Conservation (phyloP, 2,797 vertebrate species). For the Enteromius argenteus region DNA sequence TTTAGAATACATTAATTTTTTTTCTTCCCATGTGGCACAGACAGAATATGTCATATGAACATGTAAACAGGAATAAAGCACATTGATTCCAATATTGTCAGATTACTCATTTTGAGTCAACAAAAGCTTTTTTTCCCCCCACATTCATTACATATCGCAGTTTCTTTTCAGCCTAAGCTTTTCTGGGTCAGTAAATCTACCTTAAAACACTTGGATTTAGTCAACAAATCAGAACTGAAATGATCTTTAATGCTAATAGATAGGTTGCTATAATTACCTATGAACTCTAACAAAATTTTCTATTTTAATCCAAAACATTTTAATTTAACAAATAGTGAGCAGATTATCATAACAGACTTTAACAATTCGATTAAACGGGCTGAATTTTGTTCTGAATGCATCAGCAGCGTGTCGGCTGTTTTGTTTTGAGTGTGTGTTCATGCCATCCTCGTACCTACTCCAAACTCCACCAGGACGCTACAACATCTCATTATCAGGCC, state of each 20-base stretch:
- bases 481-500: slow-evolving; percentile 73
- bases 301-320: neutral
- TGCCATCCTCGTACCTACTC: slow-evolving; percentile 69
- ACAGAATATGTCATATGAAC: neutral
- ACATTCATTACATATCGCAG: too few relatives aligned
- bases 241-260: neutral
- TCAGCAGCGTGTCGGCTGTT: slow-evolving; percentile 24
- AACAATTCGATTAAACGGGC: neutral
- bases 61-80: neutral
- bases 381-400: slow-evolving; percentile 21
- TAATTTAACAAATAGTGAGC: neutral
- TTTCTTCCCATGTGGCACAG: neutral
- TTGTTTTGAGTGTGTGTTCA: slow-evolving; percentile 49
- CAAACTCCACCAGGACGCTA: slow-evolving; percentile 65
- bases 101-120: too few relatives aligned
- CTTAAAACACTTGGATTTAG: neutral
- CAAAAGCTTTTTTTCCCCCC: too few relatives aligned
- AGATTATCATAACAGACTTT: neutral
- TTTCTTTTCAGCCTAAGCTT: too few relatives aligned
- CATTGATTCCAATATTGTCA: neutral
- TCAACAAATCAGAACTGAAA: neutral
- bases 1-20: neutral
- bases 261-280: too few relatives aligned
- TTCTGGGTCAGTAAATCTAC: too few relatives aligned
- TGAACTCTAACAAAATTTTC: neutral